These are phyloP conservation scores for Crenichthys baileyi DNA, from an alignment of 2,797 vertebrate species.

Conservation along the genomic window DNA sequence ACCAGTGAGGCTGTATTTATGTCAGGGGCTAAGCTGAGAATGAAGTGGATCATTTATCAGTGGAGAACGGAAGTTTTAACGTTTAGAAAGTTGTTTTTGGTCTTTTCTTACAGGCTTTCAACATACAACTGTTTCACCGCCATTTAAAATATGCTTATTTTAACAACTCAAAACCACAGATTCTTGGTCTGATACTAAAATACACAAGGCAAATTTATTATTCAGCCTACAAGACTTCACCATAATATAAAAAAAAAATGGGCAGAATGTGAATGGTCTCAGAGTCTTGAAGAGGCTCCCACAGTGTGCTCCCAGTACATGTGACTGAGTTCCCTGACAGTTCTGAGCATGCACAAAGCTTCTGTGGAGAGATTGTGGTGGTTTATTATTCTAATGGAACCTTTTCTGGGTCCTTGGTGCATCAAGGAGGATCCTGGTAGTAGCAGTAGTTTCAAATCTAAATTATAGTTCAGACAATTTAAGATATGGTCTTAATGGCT, in stretches of 20 bases:
- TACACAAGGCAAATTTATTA: not conserved
- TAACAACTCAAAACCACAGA: too few relatives aligned
- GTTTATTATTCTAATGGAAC: not conserved
- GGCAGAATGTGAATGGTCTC: not conserved
- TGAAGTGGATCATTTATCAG: not conserved
- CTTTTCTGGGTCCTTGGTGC: not conserved
- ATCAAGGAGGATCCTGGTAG: too few relatives aligned
- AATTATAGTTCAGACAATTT: too few relatives aligned
- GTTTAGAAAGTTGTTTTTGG: not conserved
- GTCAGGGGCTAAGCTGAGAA: not conserved
- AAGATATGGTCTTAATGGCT: not conserved
- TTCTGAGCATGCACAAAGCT: not conserved
- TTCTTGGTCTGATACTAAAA: not conserved
- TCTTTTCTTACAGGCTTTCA: not conserved
- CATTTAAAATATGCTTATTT: not conserved
- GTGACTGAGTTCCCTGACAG: not conserved
- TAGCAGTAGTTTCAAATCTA: too few relatives aligned
- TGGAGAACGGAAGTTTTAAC: not conserved
- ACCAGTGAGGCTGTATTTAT: slow-evolving; percentile 2
- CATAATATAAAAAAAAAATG: not conserved
- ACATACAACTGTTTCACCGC: too few relatives aligned
- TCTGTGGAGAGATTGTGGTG: not conserved
- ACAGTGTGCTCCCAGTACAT: not conserved
- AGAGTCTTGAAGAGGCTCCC: not conserved
- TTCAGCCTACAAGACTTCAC: too few relatives aligned